Conservation (phyloP, 2,797 vertebrate genomes). For the Neosilurus mollespiculum region DNA sequence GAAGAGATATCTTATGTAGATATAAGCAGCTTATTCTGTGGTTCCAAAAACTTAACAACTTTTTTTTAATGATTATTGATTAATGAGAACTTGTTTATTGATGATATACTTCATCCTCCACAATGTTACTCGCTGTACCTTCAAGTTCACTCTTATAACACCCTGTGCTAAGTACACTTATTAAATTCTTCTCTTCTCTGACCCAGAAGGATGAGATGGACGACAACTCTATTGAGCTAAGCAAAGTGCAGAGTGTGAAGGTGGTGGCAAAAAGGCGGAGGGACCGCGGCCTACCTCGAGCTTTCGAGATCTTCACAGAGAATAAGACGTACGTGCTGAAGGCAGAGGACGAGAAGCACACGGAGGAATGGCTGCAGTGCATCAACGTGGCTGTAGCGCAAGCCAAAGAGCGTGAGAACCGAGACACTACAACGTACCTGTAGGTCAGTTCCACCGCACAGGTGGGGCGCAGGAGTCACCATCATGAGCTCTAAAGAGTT, state of each 20-base stretch:
- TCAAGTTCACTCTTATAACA: neutral
- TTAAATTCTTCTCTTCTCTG: constrained; percentile 25
- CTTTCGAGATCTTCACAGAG: constrained; percentile 95
- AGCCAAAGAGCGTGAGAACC: constrained; percentile 84
- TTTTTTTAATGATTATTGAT: no score
- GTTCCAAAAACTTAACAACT: no score
- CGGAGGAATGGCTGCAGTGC: constrained; percentile 94
- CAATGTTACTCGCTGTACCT: no score
- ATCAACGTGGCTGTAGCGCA: constrained; percentile 90
- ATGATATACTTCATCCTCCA: no score
- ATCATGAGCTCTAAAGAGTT: neutral
- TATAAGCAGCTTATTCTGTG: no score
- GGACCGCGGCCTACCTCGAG: constrained; percentile 86
- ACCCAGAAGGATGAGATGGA: constrained; percentile 89
- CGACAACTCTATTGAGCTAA: constrained; percentile 89
- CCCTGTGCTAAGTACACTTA: neutral
- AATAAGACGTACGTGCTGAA: constrained; percentile 90
- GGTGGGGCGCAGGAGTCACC: no score
- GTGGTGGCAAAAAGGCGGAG: constrained; percentile 84
- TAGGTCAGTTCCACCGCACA: constrained; percentile 6
- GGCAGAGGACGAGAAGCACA: constrained; percentile 86
- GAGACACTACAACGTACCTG: constrained; percentile 90
- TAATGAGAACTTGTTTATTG: no score
- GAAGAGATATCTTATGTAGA: no score
- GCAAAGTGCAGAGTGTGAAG: constrained; percentile 95